Evolutionary conservation across 30 jellyfish, hydroid and myxozoan species (phyloP), one percentile per base, ranked within the genome.

Genomic region (Turritopsis dohrnii): DNA sequence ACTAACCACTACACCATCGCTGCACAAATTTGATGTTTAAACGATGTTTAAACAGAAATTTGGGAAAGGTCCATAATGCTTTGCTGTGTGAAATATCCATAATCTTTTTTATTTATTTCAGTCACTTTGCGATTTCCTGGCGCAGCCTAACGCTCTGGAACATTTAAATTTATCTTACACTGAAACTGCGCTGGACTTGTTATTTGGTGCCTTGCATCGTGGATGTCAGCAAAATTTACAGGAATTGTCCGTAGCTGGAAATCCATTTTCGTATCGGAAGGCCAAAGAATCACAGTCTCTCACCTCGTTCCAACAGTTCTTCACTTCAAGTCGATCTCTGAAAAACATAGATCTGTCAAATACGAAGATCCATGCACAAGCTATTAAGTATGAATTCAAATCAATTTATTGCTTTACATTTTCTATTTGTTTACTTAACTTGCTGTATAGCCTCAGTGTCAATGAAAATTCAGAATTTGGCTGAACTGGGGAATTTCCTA

Each of bases 171-270:
- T 89, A 20, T 89, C 96, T 24, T 81, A 89, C n/a, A 52, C 96
- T 9, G 96, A 89, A 22, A 84, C 89, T 65, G 88, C 94, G 1
- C 72, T 89, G 7, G 96, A 89, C 52, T 29, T n/a, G 96, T 84
- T 89, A 0, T 89, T 89, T 75, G 96, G 96, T 66, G 96, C 96
- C 8, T 16, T 89, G 80, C 76, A 84, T 13, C 75, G 96, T 52
- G 96, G 96, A 41, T 84, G 96, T 74, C 66, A 79, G 82, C 96
- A 84, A 25, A 82, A 89, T 54, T 69, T 89, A 74, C 84, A 89
- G 54, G 74, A 74, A 17, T 84, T 89, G 30, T 73, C 82, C 76
- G 52, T 85, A 18, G 81, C 96, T 23, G 94, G 90, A 52, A 89
- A 84, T 26, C 96, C 96, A 1, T 83, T 28, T 29, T 82, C 90